Evolutionary conservation across 2,113 vertebrate genomes (phyloP).

Genomic region (Epinephelus fuscoguttatus): DNA sequence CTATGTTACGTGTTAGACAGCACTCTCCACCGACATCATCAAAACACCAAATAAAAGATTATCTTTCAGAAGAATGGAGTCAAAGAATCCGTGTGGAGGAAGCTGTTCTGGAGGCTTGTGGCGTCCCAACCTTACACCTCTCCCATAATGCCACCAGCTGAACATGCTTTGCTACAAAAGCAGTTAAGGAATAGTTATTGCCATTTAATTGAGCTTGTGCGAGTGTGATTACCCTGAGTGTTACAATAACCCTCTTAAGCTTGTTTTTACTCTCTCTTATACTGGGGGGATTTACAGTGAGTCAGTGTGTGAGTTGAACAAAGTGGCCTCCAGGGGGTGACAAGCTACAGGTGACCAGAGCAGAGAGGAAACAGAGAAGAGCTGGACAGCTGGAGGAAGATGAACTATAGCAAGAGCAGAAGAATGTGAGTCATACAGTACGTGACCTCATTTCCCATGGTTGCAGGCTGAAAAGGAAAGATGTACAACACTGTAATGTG

Average conservation of each 20-base stretch:
- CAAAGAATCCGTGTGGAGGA: not conserved
- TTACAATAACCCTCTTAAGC: slow-evolving; percentile 18
- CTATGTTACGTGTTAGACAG: not conserved
- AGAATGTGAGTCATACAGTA: slow-evolving; percentile 34
- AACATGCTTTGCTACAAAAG: not conserved
- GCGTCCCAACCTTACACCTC: not conserved
- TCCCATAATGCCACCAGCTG: not conserved
- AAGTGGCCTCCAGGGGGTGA: slow-evolving; percentile 61
- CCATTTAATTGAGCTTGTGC: slow-evolving; percentile 2
- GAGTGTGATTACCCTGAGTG: slow-evolving; percentile 1
- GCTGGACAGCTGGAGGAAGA: slow-evolving; percentile 7
- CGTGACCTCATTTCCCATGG: slow-evolving; percentile 39
- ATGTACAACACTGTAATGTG: slow-evolving; percentile 20
- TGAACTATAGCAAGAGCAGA: slow-evolving; percentile 22
- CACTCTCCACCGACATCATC: not conserved
- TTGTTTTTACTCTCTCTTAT: slow-evolving; percentile 13
- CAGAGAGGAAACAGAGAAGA: not conserved
- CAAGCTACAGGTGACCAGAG: slow-evolving; percentile 44
- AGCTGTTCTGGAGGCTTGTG: too few species aligned
- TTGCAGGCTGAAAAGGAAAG: slow-evolving; percentile 32
- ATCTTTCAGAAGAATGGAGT: not conserved
- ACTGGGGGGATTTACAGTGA: slow-evolving; percentile 4
- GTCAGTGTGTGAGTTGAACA: slow-evolving; percentile 5
- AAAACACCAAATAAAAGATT: not conserved
- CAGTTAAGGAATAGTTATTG: not conserved